Base-by-base conservation (phyloP, 2,888 invertebrate genomes). In the Carabus problematicus region DNA sequence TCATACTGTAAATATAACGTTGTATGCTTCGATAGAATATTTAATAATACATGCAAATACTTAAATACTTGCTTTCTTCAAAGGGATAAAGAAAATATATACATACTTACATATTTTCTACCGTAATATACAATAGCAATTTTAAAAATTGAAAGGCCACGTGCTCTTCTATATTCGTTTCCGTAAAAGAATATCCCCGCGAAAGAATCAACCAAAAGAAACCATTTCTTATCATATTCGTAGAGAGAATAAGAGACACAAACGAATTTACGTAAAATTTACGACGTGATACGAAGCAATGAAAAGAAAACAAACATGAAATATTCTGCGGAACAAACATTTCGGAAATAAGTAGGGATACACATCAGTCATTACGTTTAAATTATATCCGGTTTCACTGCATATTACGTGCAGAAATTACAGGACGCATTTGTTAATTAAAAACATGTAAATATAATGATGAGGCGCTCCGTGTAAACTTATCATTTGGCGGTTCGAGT, bases 361-460 rank as follows among this genome's bases (percentile, higher is more conserved):
- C 18, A 39, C 19, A 19, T 56, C 29, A 29, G 11, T 39, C 56
- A 19, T 59, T 59, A 41, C 42, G 16, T 59, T 59, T 40, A 59
- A 59, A 59, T 59, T 42, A 59, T 59, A 59, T 59, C 59, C 59
- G 59, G 59, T 41, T 59, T 18, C 16, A 19, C 16, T 52, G 52
- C n/a, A 18, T 7, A 52, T 52, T 49, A 52, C 47, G 47, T 19
- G 47, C 29, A 29, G 8, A 47, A 61, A 61, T 61, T 45, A 61
- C 47, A 61, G 61, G 61, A 61, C 61, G 61, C 61, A 18, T 47
- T 19, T 16, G 61, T 47, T 61, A 61, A 61, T 61, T 45, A 61
- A 61, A 47, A 61, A 61, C 19, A 29, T 61, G 47, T 61, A 61
- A 61, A 61, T 39, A 59, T 43, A 59, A 40, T 8, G 61, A 18